A percentile compares a stretch with the other conserved stretches of the same genome.
Evolutionary conservation across 2,888 invertebrate species (phyloP).

Genomic region (Crepidodera aurea): DNA sequence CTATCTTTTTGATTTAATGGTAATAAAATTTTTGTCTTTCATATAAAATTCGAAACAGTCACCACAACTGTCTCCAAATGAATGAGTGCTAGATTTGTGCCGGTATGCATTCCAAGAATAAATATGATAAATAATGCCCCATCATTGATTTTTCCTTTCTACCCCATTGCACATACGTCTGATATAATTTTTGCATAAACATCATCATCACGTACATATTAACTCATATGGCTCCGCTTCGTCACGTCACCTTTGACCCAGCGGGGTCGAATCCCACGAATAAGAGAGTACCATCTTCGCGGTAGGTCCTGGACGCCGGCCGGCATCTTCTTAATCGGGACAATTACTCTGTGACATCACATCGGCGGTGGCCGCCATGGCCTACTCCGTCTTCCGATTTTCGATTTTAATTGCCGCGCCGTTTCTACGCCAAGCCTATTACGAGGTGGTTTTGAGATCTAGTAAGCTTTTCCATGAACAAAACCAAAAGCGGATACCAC

Average conservation of each 20-base stretch:
- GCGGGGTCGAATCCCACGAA: constrained; percentile 33
- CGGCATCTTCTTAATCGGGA: constrained; percentile 37
- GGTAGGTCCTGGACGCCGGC: constrained; percentile 34
- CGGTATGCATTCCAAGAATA: no score
- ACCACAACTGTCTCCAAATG: no score
- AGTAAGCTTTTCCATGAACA: no score
- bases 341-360: constrained; percentile 35
- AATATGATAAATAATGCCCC: no score
- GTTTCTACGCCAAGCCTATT: constrained; percentile 25
- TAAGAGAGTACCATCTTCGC: constrained; percentile 43
- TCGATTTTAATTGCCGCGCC: constrained; percentile 26
- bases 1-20: no score
- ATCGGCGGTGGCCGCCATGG: constrained; percentile 28
- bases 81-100: no score
- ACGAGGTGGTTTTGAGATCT: no score
- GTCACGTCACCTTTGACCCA: constrained; percentile 32
- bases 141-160: no score
- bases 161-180: not conserved
- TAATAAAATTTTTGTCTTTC: no score
- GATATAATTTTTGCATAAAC: constrained; percentile 11
- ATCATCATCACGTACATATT: constrained; percentile 3
- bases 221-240: constrained; percentile 6
- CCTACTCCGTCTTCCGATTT: constrained; percentile 20
- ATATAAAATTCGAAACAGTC: no score
- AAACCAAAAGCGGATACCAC: no score